These are phyloP conservation scores for Monodelphis domestica DNA, from an alignment of 2,797 vertebrate species.

Conservation along the genomic window DNA sequence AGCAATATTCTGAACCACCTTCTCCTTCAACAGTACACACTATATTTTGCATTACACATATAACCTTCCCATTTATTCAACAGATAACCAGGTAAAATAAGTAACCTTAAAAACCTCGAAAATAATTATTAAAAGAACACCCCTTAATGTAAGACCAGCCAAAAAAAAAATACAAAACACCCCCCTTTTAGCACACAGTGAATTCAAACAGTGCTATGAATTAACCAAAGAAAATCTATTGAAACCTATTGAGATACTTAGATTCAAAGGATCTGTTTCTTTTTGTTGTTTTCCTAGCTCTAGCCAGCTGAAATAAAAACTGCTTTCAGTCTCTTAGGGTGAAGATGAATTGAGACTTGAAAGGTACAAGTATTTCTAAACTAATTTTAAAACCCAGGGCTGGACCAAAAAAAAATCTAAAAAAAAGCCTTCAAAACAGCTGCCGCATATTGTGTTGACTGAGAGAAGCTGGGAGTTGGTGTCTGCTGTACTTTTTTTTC, in stretches of 20 bases:
- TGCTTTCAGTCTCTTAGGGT: slow-evolving; percentile 37
- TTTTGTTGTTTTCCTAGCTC: slow-evolving; percentile 53
- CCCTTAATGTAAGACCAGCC: slow-evolving; percentile 23
- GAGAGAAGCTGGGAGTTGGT: background rate
- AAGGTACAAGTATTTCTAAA: slow-evolving; percentile 55
- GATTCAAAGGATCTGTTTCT: slow-evolving; percentile 51
- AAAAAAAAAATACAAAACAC: slow-evolving; percentile 25
- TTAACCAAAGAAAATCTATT: slow-evolving; percentile 57
- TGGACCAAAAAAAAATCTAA: background rate
- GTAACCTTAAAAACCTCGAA: slow-evolving; percentile 51
- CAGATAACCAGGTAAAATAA: slow-evolving; percentile 49
- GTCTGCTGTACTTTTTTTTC: slow-evolving; percentile 22
- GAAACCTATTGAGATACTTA: slow-evolving; percentile 51
- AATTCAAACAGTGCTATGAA: slow-evolving; percentile 56
- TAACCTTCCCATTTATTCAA: slow-evolving; percentile 58
- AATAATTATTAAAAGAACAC: slow-evolving; percentile 25
- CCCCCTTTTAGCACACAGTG: background rate
- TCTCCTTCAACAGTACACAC: background rate
- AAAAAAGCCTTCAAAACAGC: slow-evolving; percentile 12
- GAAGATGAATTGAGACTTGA: slow-evolving; percentile 53
- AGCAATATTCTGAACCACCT: background rate
- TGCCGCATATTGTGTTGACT: background rate
- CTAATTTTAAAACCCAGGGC: slow-evolving; percentile 45
- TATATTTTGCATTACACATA: slow-evolving; percentile 17
- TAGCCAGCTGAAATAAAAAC: slow-evolving; percentile 28